These are phyloP conservation scores for Lemur catta DNA, from an alignment of 2,797 vertebrate species.

Conservation along the genomic window DNA sequence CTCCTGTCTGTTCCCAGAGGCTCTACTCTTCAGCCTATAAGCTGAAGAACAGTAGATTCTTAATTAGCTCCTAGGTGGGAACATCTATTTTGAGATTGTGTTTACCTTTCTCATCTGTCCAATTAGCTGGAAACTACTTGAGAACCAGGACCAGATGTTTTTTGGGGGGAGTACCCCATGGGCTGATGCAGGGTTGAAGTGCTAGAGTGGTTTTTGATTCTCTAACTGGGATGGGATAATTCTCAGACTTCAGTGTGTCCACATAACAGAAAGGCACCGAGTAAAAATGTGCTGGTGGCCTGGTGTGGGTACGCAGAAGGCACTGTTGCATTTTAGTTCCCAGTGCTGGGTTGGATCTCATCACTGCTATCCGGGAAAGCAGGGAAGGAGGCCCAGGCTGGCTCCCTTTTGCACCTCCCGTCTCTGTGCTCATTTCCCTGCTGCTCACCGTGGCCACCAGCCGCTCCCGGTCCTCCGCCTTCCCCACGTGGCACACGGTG, in stretches of 20 bases:
- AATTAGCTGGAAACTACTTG: neutral
- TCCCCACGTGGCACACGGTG: slow-evolving; percentile 91
- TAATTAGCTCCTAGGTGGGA: neutral
- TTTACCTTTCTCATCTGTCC: neutral
- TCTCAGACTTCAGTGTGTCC: neutral
- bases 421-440: neutral
- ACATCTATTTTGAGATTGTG: neutral
- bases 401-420: neutral
- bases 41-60: neutral
- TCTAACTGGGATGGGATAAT: neutral
- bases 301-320: neutral
- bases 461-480: slow-evolving; percentile 86
- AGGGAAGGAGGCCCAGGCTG: neutral
- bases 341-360: neutral
- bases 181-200: neutral
- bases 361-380: neutral
- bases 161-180: neutral
- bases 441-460: slow-evolving; percentile 87
- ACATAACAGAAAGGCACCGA: neutral
- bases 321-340: neutral
- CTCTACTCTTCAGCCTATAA: neutral
- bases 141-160: neutral
- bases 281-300: neutral
- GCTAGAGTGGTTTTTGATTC: neutral
- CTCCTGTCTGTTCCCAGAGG: neutral